phyloP scores from a whole-genome alignment of 2,797 vertebrate genomes.

The Coregonus suidteri region DNA sequence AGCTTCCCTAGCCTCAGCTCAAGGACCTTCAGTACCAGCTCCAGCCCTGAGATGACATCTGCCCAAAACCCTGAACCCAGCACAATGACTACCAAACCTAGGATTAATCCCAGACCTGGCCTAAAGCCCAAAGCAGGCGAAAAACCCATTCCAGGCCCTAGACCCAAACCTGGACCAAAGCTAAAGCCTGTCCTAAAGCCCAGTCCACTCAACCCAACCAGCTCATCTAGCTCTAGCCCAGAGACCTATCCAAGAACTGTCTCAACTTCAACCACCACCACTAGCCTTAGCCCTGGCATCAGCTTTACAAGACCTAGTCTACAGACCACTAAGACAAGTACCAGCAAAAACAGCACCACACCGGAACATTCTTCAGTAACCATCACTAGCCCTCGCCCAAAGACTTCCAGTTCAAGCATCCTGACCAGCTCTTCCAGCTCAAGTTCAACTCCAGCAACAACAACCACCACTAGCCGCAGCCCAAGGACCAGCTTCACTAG shows the following conservation, averaged over 20 bases:
- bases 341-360: no score
- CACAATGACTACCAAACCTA: constrained; percentile 33
- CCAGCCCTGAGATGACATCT: background rate
- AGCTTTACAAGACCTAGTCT: no score
- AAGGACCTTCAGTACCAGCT: background rate
- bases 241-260: background rate
- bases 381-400: background rate
- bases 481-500: background rate
- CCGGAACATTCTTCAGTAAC: no score
- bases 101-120: constrained; percentile 13
- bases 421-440: no score
- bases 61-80: constrained; percentile 38
- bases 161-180: no score
- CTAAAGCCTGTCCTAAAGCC: background rate
- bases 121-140: constrained; percentile 29
- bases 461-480: background rate
- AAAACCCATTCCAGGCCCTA: background rate
- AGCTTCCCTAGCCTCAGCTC: background rate
- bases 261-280: background rate
- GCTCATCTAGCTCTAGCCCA: no score
- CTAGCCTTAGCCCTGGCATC: background rate
- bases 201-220: no score
- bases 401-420: background rate
- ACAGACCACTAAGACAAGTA: no score
- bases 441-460: no score